A percentile compares a stretch with the other conserved stretches of the same genome.
Evolutionary conservation across 2,888 invertebrate species (phyloP).

Genomic region (Proisotoma minuta): DNA sequence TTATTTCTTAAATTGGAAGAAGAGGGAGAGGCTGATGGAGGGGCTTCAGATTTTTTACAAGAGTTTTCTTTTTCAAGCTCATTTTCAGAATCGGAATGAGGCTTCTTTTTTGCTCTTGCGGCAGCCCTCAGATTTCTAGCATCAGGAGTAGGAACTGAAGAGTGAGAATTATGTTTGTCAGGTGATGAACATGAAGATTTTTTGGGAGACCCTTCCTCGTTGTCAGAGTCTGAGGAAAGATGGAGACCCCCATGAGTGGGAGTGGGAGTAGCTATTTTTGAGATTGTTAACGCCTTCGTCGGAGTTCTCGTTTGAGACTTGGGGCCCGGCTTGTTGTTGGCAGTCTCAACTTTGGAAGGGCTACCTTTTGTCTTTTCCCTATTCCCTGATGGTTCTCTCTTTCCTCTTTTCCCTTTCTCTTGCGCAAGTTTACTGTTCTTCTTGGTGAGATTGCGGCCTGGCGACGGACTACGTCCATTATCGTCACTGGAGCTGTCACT

Average conservation of each 20-base stretch:
- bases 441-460: constrained; percentile 14
- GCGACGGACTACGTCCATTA: constrained; percentile 16
- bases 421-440: constrained; percentile 26
- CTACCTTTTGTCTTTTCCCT: constrained; percentile 28
- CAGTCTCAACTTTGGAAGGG: constrained; percentile 5
- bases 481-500: constrained; percentile 44
- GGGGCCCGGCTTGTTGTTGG: constrained; percentile 5
- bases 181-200: not conserved
- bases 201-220: constrained; percentile 8
- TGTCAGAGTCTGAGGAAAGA: constrained; percentile 43
- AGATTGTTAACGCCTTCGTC: constrained; percentile 33
- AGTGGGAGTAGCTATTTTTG: constrained; percentile 10
- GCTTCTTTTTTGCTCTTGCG: constrained; percentile 52
- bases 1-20: not conserved
- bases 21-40: constrained; percentile 7
- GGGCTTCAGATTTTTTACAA: constrained; percentile 13
- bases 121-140: constrained; percentile 50
- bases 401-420: constrained; percentile 45
- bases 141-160: constrained; percentile 13
- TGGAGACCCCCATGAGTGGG: constrained; percentile 19
- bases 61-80: constrained; percentile 46
- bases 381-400: constrained; percentile 43
- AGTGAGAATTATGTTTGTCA: constrained; percentile 10
- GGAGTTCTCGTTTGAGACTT: constrained; percentile 38
- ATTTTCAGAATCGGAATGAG: constrained; percentile 41